Conservation (phyloP, 2,113 vertebrate species). For the Phrynosoma platyrhinos region DNA sequence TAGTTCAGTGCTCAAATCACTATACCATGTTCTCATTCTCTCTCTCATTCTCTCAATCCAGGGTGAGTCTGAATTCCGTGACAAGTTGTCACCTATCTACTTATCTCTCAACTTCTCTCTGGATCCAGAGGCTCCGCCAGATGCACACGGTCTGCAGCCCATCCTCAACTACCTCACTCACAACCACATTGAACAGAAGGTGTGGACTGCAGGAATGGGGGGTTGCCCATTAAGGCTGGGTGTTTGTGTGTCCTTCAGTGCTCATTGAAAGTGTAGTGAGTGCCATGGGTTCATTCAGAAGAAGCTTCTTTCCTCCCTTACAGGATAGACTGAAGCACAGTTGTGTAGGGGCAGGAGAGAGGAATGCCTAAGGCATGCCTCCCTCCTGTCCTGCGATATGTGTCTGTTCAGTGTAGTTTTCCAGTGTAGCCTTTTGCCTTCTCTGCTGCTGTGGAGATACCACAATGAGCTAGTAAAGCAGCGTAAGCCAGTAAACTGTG, state of each 20-base stretch:
- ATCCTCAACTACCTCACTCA: constrained; percentile 87
- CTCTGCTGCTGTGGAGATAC: not conserved
- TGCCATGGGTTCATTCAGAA: not conserved
- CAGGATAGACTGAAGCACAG: not conserved
- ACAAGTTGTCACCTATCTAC: constrained; percentile 91
- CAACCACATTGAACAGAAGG: constrained; percentile 87
- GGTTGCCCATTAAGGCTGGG: not conserved
- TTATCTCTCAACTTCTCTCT: constrained; percentile 90
- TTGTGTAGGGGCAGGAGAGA: not conserved
- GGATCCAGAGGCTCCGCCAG: constrained; percentile 81
- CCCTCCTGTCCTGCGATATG: not conserved
- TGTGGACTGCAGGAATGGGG: constrained; percentile 43
- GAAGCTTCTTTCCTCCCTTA: not conserved
- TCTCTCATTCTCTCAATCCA: constrained; percentile 57
- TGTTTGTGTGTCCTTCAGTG: not conserved
- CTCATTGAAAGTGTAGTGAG: not conserved
- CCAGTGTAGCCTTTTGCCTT: not conserved
- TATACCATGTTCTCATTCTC: no score
- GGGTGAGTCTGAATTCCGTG: constrained; percentile 92
- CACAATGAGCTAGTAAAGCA: not conserved
- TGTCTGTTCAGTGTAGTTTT: not conserved
- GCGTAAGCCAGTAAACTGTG: not conserved
- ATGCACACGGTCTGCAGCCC: constrained; percentile 83
- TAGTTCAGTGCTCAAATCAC: no score
- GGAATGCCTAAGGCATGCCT: not conserved